Conservation (phyloP, 2,113 vertebrate genomes). For the zebrafish (Danio rerio) region DNA sequence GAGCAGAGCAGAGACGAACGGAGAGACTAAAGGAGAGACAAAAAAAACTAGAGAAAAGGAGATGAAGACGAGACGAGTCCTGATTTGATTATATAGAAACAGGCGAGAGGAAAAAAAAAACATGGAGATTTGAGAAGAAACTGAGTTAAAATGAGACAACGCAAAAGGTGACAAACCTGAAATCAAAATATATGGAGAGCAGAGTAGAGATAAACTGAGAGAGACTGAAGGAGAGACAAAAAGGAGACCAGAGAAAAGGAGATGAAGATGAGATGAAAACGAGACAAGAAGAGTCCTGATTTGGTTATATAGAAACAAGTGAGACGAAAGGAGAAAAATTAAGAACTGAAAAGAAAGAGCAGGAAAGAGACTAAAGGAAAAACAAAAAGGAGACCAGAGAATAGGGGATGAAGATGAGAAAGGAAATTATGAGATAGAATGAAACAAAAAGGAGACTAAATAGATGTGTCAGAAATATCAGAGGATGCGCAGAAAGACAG, state of each 20-base stretch:
- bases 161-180: not conserved
- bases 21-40: not conserved
- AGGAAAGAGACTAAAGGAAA: not conserved
- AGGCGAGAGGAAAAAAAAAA: not conserved
- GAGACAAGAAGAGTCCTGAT: conserved; percentile 28
- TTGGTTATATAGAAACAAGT: not conserved
- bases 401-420: not conserved
- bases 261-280: too few species aligned
- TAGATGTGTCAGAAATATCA: too few species aligned
- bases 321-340: not conserved
- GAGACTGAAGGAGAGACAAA: not conserved
- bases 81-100: conserved; percentile 30
- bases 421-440: not conserved
- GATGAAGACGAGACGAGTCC: not conserved
- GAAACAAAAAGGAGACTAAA: not conserved
- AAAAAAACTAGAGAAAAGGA: not conserved
- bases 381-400: not conserved
- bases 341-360: not conserved
- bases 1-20: too few species aligned
- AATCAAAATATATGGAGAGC: too few species aligned
- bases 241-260: not conserved
- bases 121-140: too few species aligned
- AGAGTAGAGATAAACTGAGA: too few species aligned
- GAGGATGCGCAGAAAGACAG: too few species aligned
- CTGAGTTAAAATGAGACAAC: not conserved